Percentiles rank a stretch among this genome's conserved stretches.
Conservation (phyloP, 2,888 invertebrate genomes). For the Thecophora atra region DNA sequence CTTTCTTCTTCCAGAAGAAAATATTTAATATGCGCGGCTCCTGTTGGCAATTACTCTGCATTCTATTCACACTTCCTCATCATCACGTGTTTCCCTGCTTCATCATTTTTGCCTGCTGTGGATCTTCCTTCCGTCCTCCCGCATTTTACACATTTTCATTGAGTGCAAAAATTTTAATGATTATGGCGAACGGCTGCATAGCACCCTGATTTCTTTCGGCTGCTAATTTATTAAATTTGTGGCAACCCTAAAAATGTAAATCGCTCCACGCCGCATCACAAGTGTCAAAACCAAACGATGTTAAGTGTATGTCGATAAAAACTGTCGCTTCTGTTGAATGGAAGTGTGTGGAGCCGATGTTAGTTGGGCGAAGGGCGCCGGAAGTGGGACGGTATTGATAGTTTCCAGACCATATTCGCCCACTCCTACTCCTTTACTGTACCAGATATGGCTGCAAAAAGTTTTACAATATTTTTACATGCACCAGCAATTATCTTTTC, state of each 20-base stretch:
- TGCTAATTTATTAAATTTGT: background rate
- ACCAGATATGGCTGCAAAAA: too few relatives aligned
- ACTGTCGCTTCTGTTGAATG: too few relatives aligned
- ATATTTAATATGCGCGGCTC: constrained; percentile 23
- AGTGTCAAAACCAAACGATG: too few relatives aligned
- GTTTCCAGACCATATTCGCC: too few relatives aligned
- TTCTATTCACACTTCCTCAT: constrained; percentile 20
- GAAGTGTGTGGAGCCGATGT: too few relatives aligned
- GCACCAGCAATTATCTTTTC: too few relatives aligned
- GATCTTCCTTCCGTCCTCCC: background rate
- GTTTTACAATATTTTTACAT: too few relatives aligned
- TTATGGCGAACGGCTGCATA: background rate
- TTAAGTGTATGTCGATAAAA: too few relatives aligned
- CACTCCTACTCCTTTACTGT: too few relatives aligned
- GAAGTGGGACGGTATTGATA: too few relatives aligned
- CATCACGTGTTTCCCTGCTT: background rate
- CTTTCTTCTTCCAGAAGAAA: background rate
- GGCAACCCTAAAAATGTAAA: constrained; percentile 13
- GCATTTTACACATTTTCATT: constrained; percentile 27
- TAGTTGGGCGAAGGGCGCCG: too few relatives aligned
- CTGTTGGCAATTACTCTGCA: constrained; percentile 30
- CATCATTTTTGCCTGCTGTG: background rate
- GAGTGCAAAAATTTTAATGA: constrained; percentile 27
- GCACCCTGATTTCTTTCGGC: background rate
- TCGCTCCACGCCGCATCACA: too few relatives aligned